Percentiles rank a stretch among this genome's conserved stretches.
These are phyloP conservation scores for Oreochromis mossambicus DNA, from an alignment of 2,797 vertebrate species.

Conservation along the genomic window DNA sequence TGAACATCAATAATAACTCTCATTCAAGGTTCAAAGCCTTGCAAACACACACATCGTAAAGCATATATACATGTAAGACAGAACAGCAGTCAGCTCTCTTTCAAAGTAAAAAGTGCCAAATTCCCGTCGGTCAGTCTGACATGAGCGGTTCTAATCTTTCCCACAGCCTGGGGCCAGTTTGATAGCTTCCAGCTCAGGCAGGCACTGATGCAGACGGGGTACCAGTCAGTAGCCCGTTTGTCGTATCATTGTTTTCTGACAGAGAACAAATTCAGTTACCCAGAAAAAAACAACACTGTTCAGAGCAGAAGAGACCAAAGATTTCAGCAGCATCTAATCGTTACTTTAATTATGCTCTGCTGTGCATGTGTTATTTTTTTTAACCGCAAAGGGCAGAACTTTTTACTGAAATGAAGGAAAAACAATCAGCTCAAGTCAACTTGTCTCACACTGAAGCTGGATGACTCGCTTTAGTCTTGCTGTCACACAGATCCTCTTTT, in stretches of 20 bases:
- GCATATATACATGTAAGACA: neutral
- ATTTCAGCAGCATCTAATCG: neutral
- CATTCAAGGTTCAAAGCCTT: neutral
- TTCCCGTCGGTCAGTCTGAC: slow-evolving; percentile 21
- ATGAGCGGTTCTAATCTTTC: slow-evolving; percentile 30
- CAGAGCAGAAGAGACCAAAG: slow-evolving; percentile 3
- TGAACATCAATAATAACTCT: neutral
- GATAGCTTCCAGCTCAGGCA: slow-evolving; percentile 25
- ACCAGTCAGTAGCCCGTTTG: slow-evolving; percentile 23
- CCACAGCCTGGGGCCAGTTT: slow-evolving; percentile 10
- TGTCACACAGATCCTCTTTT: slow-evolving; percentile 15
- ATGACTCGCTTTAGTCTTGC: neutral
- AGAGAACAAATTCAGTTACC: slow-evolving; percentile 36
- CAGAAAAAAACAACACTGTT: slow-evolving; percentile 37
- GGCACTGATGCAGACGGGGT: slow-evolving; percentile 26
- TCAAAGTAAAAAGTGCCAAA: neutral
- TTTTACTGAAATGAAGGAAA: neutral
- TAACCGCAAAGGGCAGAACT: neutral
- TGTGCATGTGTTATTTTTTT: neutral
- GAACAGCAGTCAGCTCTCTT: neutral
- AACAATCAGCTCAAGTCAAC: neutral
- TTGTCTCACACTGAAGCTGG: neutral
- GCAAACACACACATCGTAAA: neutral
- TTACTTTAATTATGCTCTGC: neutral
- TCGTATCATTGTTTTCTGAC: slow-evolving; percentile 43